A percentile compares a stretch with the other conserved stretches of the same genome.
phyloP scores from a whole-genome alignment of 2,888 invertebrate species.

The Pterobdella sp. region DNA sequence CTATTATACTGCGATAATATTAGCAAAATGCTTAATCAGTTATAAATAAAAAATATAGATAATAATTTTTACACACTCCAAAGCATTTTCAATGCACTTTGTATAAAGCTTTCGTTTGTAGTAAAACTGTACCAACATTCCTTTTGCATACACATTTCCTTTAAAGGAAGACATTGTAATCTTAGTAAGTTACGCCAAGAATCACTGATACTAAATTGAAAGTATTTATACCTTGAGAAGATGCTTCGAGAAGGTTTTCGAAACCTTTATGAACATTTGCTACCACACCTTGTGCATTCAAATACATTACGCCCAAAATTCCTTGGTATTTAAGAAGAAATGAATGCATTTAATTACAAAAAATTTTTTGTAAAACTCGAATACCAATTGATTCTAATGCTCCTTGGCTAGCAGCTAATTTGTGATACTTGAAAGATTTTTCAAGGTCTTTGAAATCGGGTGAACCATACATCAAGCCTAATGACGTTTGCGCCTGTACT shows the following conservation, averaged over 20 bases:
- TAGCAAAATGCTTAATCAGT: constrained; percentile 35
- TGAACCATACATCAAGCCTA: constrained; percentile 49
- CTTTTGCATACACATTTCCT: constrained; percentile 52
- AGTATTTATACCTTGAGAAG: constrained; percentile 37
- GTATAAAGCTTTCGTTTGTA: constrained; percentile 49
- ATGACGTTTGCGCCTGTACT: constrained; percentile 47
- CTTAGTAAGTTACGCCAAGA: constrained; percentile 47
- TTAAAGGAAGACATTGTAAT: constrained; percentile 47
- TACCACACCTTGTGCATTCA: constrained; percentile 46
- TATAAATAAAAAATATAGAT: neutral
- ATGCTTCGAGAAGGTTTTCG: constrained; percentile 47
- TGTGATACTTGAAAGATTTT: constrained; percentile 51
- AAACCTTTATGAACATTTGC: constrained; percentile 45
- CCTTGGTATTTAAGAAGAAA: constrained; percentile 39
- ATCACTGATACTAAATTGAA: constrained; percentile 39
- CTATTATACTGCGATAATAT: constrained; percentile 44
- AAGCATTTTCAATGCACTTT: constrained; percentile 49
- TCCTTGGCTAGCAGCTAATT: constrained; percentile 51
- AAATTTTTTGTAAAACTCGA: neutral
- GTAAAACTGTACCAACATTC: constrained; percentile 48
- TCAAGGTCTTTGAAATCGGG: constrained; percentile 42
- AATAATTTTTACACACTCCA: constrained; percentile 41
- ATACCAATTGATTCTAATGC: constrained; percentile 51
- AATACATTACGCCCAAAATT: constrained; percentile 50
- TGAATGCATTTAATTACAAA: neutral